phyloP scores from a whole-genome alignment of 1,140 invertebrate genomes.

The Brachionus manjavacas region DNA sequence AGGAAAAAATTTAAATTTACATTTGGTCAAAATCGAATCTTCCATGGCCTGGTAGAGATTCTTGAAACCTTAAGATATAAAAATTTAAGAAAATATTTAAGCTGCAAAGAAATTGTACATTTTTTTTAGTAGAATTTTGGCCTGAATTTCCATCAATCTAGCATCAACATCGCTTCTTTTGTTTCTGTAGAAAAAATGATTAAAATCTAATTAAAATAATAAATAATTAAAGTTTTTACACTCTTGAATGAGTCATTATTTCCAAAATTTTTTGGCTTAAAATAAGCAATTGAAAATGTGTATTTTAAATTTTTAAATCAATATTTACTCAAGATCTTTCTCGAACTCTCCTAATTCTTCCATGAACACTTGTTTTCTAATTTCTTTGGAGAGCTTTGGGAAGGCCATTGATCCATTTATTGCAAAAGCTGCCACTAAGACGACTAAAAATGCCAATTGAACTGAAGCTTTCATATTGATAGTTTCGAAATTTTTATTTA shows the following conservation, averaged over 20 bases:
- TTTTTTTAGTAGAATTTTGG: background rate
- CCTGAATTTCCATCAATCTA: conserved; percentile 1
- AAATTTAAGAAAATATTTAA: background rate
- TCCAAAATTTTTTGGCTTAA: background rate
- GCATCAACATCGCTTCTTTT: conserved; percentile 10
- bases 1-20: background rate
- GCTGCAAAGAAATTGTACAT: background rate
- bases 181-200: background rate
- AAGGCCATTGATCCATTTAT: background rate
- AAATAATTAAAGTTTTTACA: background rate
- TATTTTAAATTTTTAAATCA: background rate
- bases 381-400: background rate
- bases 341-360: background rate
- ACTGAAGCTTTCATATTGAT: background rate
- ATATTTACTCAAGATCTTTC: conserved; percentile 3
- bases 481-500: background rate
- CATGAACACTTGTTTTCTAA: background rate
- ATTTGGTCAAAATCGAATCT: conserved; percentile 7
- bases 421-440: background rate
- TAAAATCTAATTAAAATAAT: background rate
- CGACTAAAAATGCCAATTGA: background rate
- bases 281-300: background rate
- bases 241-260: background rate
- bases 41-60: background rate
- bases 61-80: background rate